Conservation (phyloP, 1,140 invertebrate genomes). For the Latrodectus geometricus region DNA sequence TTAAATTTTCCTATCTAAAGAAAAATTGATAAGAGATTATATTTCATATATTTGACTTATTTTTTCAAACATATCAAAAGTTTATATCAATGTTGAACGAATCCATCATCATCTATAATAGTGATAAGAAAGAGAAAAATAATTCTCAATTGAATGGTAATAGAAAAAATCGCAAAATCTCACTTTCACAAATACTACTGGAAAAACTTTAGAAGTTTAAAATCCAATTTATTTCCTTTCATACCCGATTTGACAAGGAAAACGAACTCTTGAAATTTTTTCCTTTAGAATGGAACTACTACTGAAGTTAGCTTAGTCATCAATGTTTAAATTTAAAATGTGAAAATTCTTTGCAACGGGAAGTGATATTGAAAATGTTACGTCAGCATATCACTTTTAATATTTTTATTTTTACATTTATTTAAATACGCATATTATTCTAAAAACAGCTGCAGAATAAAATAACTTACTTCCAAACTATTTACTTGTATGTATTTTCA, state of each 20-base stretch:
- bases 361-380: slow-evolving; percentile 21
- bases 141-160: background rate
- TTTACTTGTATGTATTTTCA: too few species aligned
- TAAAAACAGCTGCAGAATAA: too few species aligned
- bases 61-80: slow-evolving; percentile 10
- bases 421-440: too few species aligned
- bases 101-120: slow-evolving; percentile 47
- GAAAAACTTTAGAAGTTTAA: slow-evolving; percentile 48
- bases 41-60: slow-evolving; percentile 43
- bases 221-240: slow-evolving; percentile 60
- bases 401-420: too few species aligned
- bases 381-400: background rate
- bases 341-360: background rate
- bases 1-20: background rate
- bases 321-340: slow-evolving; percentile 50
- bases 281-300: slow-evolving; percentile 36
- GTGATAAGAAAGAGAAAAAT: slow-evolving; percentile 20
- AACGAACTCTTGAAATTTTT: slow-evolving; percentile 28
- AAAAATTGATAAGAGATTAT: slow-evolving; percentile 13
- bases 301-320: slow-evolving; percentile 52
- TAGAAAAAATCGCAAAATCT: background rate
- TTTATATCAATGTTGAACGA: slow-evolving; percentile 26
- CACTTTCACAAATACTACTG: background rate
- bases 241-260: slow-evolving; percentile 52
- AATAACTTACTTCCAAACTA: too few species aligned